Evolutionary conservation across 2,113 vertebrate species (phyloP), one percentile per base, ranked within the genome.

Genomic region (Apistogramma diplotaenia): DNA sequence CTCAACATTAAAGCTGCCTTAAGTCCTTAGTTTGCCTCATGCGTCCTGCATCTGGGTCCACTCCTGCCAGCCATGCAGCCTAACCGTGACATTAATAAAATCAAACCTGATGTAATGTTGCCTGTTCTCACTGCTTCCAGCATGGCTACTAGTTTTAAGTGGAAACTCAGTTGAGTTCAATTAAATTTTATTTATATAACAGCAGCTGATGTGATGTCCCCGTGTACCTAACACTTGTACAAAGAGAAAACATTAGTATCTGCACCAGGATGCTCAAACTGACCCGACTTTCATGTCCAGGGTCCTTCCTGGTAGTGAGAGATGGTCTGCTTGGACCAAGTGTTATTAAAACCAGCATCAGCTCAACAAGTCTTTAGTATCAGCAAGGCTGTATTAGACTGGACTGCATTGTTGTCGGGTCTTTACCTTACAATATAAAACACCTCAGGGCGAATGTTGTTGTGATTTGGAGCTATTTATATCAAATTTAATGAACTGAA

Each of bases 381-480:
- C 62, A 70, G 3, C 0, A 18, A 43, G 0, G 40, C 25, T 51
- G 9, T 49, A 49, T 29, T 49, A 67, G 23, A 19, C 40, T 67
- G 40, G 0, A 0, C 33, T 9, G 33, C 9, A 35, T 35, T 35
- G 33, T 9, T 35, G 29, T 31, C 1, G 29, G 29, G 29, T 31
- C 3, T 31, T 31, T 31, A 31, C 29, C 29, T 3, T 31, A 31
- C 29, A 31, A 31, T 31, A 31, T 31, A 31, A 31, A 31, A 6
- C 6, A 31, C 29, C 29, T 3, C 6, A 6, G 1, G 29, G 29
- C 4, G 6, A 31, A 4, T 31, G 29, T 31, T 31, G 6, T 31
- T 31, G 33, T 35, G 33, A 35, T 35, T 35, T 35, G 33, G 8
- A 35, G 33, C 33, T 35, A 35, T 35, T 35, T 9, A 35, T 8